phyloP scores from a whole-genome alignment of 2,797 vertebrate genomes.

The Danionella dracula region DNA sequence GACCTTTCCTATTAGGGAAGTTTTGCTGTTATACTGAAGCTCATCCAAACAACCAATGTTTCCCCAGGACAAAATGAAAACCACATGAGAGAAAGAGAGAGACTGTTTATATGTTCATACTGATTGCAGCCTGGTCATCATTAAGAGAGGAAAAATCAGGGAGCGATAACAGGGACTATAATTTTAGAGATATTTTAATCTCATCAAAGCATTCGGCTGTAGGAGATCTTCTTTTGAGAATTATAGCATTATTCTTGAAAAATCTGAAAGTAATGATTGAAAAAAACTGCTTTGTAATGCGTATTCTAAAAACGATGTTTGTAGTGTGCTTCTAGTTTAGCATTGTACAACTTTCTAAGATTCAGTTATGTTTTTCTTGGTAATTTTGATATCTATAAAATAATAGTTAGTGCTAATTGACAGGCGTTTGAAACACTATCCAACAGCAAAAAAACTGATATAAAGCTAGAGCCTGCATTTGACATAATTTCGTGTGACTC shows the following conservation, averaged over 20 bases:
- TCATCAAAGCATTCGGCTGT: constrained; percentile 28
- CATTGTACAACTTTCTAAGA: too few relatives aligned
- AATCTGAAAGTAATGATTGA: neutral
- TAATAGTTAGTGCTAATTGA: too few relatives aligned
- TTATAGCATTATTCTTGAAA: neutral
- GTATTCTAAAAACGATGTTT: neutral
- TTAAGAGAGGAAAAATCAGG: constrained; percentile 67
- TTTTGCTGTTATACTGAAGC: constrained; percentile 52
- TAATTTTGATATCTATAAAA: too few relatives aligned
- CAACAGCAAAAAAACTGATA: too few relatives aligned
- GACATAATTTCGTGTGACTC: too few relatives aligned
- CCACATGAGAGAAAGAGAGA: constrained; percentile 40
- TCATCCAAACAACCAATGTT: constrained; percentile 48
- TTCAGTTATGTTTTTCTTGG: too few relatives aligned
- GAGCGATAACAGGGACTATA: constrained; percentile 74
- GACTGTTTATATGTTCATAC: constrained; percentile 51
- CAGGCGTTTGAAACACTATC: too few relatives aligned
- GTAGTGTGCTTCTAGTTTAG: neutral
- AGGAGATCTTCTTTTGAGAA: neutral
- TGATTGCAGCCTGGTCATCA: constrained; percentile 71
- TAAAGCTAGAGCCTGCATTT: too few relatives aligned
- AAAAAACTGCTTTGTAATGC: neutral
- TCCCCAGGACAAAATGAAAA: constrained; percentile 47
- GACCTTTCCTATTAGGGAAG: constrained; percentile 25
- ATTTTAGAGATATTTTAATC: constrained; percentile 41